Evolutionary conservation across 2,888 invertebrate species (phyloP), one percentile per base, ranked within the genome.

Genomic region (Caenorhabditis panamensis): DNA sequence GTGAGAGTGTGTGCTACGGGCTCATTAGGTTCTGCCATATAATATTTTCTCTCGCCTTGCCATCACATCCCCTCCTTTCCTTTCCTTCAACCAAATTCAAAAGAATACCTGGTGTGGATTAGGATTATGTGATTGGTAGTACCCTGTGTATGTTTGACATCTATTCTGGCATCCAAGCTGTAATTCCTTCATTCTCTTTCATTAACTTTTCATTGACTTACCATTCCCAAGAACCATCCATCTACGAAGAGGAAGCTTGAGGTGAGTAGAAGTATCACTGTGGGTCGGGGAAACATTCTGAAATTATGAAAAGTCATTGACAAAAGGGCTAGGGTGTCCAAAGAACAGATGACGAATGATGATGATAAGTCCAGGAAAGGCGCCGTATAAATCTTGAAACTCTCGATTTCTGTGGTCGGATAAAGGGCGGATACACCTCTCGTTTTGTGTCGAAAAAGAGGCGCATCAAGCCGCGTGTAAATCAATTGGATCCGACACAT

Each of bases 181-280:
- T 6, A 77, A 67, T 47, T n/a, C n/a, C n/a, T n/a, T n/a, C 31
- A 31, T 31, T 31, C 31, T 37, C 13, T 20, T 53, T 49, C 4
- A 37, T 8, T 31, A 5, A 28, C 22, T 69, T 8, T n/a, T n/a
- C 9, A 41, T n/a, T 26, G 0, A 20, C 58, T 26, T 54, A 77
- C 77, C 77, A 77, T 69, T 64, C 69, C 69, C 6, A 77, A 47
- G 47, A 77, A 77, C 77, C 77, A 77, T 4, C 64, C 63, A 41
- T 77, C 69, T 8, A 53, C 69, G 5, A 62, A 18, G 9, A 18
- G 56, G 16, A 59, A 20, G 36, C 26, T 18, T 26, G 41, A 61
- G 47, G 62, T 67, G 28, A 76, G 66, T 28, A 73, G 8, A 13
- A 73, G 41, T 37, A 66, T 24, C 58, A 73, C 58, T 73, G 66